Evolutionary conservation across 2,797 vertebrate genomes (phyloP), one percentile per base, ranked within the genome.

Genomic region (Furcifer pardalis): DNA sequence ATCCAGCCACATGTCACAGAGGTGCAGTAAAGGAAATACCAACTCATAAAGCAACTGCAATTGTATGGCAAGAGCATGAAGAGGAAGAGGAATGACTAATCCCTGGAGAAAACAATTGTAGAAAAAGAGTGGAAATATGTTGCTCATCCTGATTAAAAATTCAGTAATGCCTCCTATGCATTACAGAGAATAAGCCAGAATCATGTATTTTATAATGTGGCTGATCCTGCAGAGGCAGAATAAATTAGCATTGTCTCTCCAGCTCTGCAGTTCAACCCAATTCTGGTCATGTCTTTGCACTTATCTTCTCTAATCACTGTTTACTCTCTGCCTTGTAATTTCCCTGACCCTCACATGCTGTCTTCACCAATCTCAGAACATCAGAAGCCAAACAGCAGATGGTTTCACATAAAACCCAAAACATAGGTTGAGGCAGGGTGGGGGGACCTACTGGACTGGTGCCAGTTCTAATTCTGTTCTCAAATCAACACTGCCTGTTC

Each of bases 81-180:
- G 25, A 71, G 68, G 49, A 52, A 15, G 9, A 15, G 9, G 17
- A 19, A 56, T 17, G 52, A 56, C 15, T 56, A 19, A 56, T 56
- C 19, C 52, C 21, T 19, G 17, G 52, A 19, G 37, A 2, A 21
- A 65, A 32, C 92, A 81, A 86, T 89, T 42, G 76, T 77, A 77
- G 76, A 49, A 83, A 86, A 76, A 91, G n/a, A 84, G 77, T 88
- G 15, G 86, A 90, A 90, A 90, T 1, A 30, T 92, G 71, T 62
- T 87, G 68, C 35, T 71, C 44, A 60, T 23, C 19, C 35, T 32
- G 2, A 27, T 83, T 77, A 69, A 59, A 83, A 77, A 77, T 42
- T 86, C 40, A 81, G 40, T n/a, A 81, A 46, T 59, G n/a, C n/a
- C 72, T 69, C n/a, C 73, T 69, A n/a, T 19, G 25, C 63, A n/a